These are phyloP conservation scores for Papilio aristodemus DNA, from an alignment of 1,140 invertebrate species.

Conservation along the genomic window DNA sequence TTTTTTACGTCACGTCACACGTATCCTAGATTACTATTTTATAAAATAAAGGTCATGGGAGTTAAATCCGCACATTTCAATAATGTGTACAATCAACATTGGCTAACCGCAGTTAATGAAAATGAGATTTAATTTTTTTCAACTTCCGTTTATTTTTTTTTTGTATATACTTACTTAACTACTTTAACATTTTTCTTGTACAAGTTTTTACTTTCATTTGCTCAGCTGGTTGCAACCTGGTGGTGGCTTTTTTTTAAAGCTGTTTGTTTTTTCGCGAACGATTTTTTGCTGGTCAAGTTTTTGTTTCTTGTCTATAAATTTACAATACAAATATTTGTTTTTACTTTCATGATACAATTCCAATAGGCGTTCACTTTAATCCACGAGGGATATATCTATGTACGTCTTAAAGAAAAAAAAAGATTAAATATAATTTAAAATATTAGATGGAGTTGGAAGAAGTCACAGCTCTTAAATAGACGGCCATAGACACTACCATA, in stretches of 20 bases:
- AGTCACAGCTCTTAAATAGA: no score
- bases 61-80: background rate
- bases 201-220: constrained; percentile 11
- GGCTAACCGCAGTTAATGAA: background rate
- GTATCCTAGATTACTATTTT: no score
- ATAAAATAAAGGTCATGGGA: constrained; percentile 2
- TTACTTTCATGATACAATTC: no score
- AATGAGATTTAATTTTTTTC: background rate
- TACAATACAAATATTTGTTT: no score
- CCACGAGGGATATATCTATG: no score
- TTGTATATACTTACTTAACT: background rate
- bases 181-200: background rate
- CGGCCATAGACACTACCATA: no score
- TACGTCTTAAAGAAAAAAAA: no score
- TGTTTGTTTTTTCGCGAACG: background rate
- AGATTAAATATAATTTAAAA: no score
- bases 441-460: no score
- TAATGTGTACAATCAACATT: background rate
- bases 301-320: no score
- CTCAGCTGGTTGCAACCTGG: background rate
- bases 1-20: no score
- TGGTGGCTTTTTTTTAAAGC: background rate
- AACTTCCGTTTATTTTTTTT: background rate
- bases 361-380: no score
- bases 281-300: background rate